Evolutionary conservation across 37 sponge, comb jelly and placozoan species (phyloP).

Genomic region (Geodia barretti): DNA sequence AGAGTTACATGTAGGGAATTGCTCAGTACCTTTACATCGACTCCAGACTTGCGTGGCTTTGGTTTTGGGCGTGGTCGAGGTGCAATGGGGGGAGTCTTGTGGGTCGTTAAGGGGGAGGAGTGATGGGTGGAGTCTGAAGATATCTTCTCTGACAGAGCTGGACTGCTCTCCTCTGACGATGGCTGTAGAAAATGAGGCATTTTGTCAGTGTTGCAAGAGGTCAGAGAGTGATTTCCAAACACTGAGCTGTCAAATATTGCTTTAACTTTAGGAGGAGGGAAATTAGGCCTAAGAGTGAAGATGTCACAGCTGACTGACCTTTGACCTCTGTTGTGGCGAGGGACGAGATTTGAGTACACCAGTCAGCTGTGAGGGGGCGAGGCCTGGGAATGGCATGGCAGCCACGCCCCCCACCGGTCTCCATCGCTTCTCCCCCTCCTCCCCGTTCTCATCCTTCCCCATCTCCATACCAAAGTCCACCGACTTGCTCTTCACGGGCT

Average conservation of each 20-base stretch:
- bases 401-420: slow-evolving; percentile 1
- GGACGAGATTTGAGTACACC: slow-evolving; percentile 1
- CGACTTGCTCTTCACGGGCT: slow-evolving; percentile 3
- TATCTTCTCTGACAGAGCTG: not conserved
- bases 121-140: too few species aligned
- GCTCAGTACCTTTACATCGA: not conserved
- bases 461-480: not conserved
- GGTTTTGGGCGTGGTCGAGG: not conserved
- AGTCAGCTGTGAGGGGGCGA: not conserved
- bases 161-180: not conserved
- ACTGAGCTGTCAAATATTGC: too few species aligned
- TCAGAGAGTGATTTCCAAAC: too few species aligned
- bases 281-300: too few species aligned
- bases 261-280: too few species aligned
- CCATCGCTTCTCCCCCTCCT: not conserved
- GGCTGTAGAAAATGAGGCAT: not conserved
- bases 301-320: not conserved
- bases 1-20: too few species aligned
- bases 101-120: not conserved
- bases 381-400: not conserved
- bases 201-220: too few species aligned
- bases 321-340: not conserved
- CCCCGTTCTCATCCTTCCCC: slow-evolving; percentile 1
- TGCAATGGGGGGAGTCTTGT: not conserved
- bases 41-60: not conserved